These are phyloP conservation scores for Sinocyclocheilus maitianheensis DNA, from an alignment of 2,113 vertebrate genomes.

Conservation along the genomic window DNA sequence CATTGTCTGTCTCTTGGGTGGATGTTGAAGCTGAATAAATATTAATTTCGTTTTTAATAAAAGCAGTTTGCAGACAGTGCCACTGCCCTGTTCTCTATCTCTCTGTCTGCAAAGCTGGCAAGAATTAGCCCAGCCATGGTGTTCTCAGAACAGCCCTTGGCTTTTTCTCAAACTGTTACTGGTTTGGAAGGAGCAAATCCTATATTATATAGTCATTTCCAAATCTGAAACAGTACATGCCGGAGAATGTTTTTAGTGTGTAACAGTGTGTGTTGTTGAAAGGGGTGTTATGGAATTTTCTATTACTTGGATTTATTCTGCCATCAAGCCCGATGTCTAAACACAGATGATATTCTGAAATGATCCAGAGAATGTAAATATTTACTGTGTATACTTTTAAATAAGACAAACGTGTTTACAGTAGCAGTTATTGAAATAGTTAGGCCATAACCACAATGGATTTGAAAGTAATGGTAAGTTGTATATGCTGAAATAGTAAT, in stretches of 20 bases:
- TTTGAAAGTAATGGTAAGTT: not conserved
- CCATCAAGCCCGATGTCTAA: not conserved
- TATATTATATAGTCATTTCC: conserved; percentile 5
- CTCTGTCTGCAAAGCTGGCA: conserved; percentile 24
- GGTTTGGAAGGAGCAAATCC: not conserved
- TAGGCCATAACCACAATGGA: not conserved
- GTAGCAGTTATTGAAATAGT: not conserved
- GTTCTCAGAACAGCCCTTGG: not conserved
- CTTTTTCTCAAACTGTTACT: not conserved
- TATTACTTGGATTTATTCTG: conserved; percentile 4
- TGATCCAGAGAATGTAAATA: not conserved
- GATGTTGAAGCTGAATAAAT: conserved; percentile 63
- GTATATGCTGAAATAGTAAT: not conserved
- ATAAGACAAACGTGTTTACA: not conserved
- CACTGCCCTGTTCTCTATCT: conserved; percentile 14
- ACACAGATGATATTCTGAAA: conserved; percentile 3
- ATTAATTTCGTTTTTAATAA: conserved; percentile 63
- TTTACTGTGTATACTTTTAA: not conserved
- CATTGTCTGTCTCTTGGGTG: conserved; percentile 56
- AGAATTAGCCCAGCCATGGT: not conserved
- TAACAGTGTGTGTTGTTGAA: not conserved
- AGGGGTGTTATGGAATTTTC: not conserved
- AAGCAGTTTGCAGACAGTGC: conserved; percentile 55
- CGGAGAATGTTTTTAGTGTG: not conserved
- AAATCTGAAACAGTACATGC: not conserved